Base-by-base conservation (phyloP, 2,113 vertebrate species). In the Ptilorrhoa leucosticta region DNA sequence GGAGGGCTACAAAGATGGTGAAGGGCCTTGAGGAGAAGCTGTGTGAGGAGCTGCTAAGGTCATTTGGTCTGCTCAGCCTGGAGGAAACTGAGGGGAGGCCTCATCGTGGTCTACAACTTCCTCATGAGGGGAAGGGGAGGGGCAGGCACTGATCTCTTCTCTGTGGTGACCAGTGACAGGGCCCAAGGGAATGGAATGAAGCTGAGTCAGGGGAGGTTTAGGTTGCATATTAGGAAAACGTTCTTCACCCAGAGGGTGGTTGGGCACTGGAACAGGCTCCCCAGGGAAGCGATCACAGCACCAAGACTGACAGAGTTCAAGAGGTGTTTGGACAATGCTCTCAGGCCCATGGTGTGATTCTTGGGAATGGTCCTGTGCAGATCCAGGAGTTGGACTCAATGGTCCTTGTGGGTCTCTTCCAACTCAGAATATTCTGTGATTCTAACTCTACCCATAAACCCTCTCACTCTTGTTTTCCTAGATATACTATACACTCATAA, bases 331-430 rank as follows among this genome's bases (percentile, higher is more conserved):
- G 23, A 61, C 28, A 69, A 45, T 9, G 28, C 19, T 60, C 18
- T 78, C 64, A 61, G 45, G 9, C 45, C 19, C 28, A 3, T 0
- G 3, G 33, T 45, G 15, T 39, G 27, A 39, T 10, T 69, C 33
- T 45, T 69, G 28, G 39, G 18, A 1, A 77, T 58, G 22, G 27
- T 33, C 0, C 14, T 60, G 18, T 51, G 18, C 18, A 45, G 31
- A 6, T 1, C 11, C 26, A 76, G 15, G 33, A 61, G 31, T 1
- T 61, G 47, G 37, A 53, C 18, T 44, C 1, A 0, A 13, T 44
- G 12, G 39, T 45, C 8, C 11, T 45, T 45, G 45, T 33, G 33
- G 11, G 12, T 69, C 39, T 8, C 23, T 39, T 78, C 10, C 1
- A 24, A 28, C 27, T 45, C 19, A 69, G 39, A 51, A 69, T 78